Base-by-base conservation (phyloP, 2,113 vertebrate species). In the Cyrtonyx montezumae region DNA sequence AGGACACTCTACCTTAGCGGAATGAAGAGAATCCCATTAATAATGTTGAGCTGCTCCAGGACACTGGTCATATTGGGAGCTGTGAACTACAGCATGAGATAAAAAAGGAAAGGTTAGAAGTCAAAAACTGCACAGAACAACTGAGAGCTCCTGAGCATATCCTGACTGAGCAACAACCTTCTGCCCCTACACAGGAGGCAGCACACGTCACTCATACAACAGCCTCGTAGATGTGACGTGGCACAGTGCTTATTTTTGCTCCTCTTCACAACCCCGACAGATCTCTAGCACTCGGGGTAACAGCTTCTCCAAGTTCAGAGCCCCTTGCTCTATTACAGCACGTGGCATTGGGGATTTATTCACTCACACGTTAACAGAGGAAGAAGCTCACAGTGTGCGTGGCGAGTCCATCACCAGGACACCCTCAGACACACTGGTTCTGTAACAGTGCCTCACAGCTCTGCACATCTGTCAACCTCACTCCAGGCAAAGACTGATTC, bases 1-100 rank as follows among this genome's bases (percentile, higher is more conserved):
- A 14, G 22, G 55, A 28, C 21, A 20, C 96, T 79, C 87, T 97
- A 99, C 99, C 99, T 99, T 97, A 99, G 98, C 46, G 99, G 99
- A 98, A 99, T 99, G 97, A 99, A 99, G 96, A 99, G 99, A 97
- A 99, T 99, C 91, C 99, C 99, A 4, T 99, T 99, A 97, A 99
- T 99, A 89, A 99, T 98, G 58, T 99, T 99, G 89, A 99, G 98
- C 97, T 99, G 99, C 69, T 99, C 99, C 97, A 99, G 95, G 89
- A 99, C 98, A 73, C 98, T 99, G 94, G 99, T 98, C 99, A 99
- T 99, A 96, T 98, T 99, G 95, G 99, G 99, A 89, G 99, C 99
- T 49, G 99, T 99, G 98, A 99, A 99, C 99, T 99, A 91, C 19
- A 46, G 55, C 0, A 0, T 2, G 43, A 80, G 75, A 79, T 23